These are phyloP conservation scores for Strigops habroptila DNA, from an alignment of 2,113 vertebrate genomes.

Conservation along the genomic window DNA sequence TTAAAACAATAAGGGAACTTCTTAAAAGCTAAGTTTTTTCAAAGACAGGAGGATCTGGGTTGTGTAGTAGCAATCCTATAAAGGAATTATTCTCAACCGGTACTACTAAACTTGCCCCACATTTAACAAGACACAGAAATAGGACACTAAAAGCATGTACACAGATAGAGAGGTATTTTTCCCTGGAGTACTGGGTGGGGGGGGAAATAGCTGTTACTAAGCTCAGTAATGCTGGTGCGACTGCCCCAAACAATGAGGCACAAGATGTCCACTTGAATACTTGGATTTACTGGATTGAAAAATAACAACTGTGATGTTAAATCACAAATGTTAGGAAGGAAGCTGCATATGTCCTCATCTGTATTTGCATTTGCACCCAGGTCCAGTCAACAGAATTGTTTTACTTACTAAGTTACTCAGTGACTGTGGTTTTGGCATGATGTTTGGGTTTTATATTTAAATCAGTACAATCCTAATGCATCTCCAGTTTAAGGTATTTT, in stretches of 20 bases:
- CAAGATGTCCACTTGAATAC: background rate
- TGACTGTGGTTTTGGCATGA: background rate
- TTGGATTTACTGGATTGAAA: background rate
- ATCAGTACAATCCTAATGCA: background rate
- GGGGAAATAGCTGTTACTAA: background rate
- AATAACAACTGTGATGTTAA: background rate
- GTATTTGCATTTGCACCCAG: background rate
- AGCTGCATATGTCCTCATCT: background rate
- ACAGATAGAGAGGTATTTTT: background rate
- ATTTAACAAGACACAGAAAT: background rate
- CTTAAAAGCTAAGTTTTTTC: background rate
- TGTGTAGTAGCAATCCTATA: background rate
- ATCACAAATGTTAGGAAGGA: background rate
- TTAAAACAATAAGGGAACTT: background rate
- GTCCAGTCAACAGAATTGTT: background rate
- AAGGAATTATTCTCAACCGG: background rate
- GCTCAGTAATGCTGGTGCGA: background rate
- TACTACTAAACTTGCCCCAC: slow-evolving; percentile 16
- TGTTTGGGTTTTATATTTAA: background rate
- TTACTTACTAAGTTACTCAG: background rate
- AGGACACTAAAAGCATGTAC: background rate
- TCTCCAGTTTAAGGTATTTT: background rate
- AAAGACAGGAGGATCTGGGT: background rate
- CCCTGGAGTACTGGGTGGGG: background rate
- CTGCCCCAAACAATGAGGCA: background rate